phyloP scores from a whole-genome alignment of 2,113 vertebrate species.

The Pagrus major region DNA sequence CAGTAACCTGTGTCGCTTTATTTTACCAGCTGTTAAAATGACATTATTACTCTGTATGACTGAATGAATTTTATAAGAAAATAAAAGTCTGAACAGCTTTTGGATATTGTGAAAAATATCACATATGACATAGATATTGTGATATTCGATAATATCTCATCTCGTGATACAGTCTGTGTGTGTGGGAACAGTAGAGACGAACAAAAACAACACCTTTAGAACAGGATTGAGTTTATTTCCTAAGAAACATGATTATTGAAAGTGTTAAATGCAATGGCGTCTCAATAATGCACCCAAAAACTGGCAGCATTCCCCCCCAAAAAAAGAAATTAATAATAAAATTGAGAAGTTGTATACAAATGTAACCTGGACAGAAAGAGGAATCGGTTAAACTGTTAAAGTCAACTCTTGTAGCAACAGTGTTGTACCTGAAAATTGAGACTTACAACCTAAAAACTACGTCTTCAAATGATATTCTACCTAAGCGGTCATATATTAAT shows the following conservation, averaged over 20 bases:
- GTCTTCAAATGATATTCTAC: conserved; percentile 55
- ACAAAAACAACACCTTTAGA: conserved; percentile 31
- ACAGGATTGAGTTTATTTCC: conserved; percentile 80
- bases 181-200: neutral
- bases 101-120: too few species aligned
- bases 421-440: conserved; percentile 68
- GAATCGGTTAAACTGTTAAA: conserved; percentile 18
- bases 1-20: too few species aligned
- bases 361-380: conserved; percentile 50
- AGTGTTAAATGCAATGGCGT: conserved; percentile 66
- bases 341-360: conserved; percentile 51
- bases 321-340: conserved; percentile 25
- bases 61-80: too few species aligned
- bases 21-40: too few species aligned
- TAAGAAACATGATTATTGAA: conserved; percentile 77
- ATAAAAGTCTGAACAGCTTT: too few species aligned
- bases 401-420: conserved; percentile 50
- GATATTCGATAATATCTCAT: too few species aligned
- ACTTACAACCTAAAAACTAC: conserved; percentile 46
- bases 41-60: too few species aligned
- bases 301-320: conserved; percentile 53
- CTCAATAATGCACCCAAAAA: conserved; percentile 58
- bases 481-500: conserved; percentile 63
- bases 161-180: too few species aligned
- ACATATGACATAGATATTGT: too few species aligned